phyloP scores from a whole-genome alignment of 2,888 invertebrate species.

The Corythucha ciliata region DNA sequence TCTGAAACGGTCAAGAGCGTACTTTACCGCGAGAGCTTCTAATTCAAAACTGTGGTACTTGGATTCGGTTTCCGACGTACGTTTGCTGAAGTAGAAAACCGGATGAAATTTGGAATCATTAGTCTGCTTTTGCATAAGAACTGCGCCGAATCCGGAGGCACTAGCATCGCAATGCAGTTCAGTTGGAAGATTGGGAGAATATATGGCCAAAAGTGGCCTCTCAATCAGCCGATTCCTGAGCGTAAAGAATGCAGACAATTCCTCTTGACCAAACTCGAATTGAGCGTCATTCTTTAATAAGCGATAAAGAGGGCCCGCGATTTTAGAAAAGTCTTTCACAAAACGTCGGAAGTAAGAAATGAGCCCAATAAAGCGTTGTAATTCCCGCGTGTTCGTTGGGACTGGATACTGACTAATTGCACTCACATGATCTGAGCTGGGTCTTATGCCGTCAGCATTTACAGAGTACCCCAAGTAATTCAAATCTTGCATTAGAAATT shows the following conservation, averaged over 20 bases:
- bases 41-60: conserved; percentile 6
- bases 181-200: conserved; percentile 35
- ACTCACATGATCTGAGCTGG: conserved; percentile 33
- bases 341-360: conserved; percentile 37
- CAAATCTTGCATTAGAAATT: conserved; percentile 32
- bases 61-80: neutral
- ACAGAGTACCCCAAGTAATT: conserved; percentile 35
- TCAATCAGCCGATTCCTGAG: conserved; percentile 31
- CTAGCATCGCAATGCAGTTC: conserved; percentile 11
- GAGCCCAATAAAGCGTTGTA: conserved; percentile 37
- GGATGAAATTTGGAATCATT: conserved; percentile 1
- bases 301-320: conserved; percentile 37
- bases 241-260: conserved; percentile 33
- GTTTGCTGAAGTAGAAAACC: neutral
- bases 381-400: conserved; percentile 29
- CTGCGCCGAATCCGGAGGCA: conserved; percentile 4
- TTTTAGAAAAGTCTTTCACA: conserved; percentile 32
- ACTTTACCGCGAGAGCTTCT: neutral
- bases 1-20: neutral
- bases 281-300: conserved; percentile 32
- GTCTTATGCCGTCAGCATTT: conserved; percentile 31
- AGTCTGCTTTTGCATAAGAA: conserved; percentile 1
- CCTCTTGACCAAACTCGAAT: conserved; percentile 34
- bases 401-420: conserved; percentile 34
- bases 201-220: conserved; percentile 31